Percentiles rank a stretch among this genome's conserved stretches.
Conservation (phyloP, 1,140 invertebrate genomes). For the Meloidogyne chitwoodi region DNA sequence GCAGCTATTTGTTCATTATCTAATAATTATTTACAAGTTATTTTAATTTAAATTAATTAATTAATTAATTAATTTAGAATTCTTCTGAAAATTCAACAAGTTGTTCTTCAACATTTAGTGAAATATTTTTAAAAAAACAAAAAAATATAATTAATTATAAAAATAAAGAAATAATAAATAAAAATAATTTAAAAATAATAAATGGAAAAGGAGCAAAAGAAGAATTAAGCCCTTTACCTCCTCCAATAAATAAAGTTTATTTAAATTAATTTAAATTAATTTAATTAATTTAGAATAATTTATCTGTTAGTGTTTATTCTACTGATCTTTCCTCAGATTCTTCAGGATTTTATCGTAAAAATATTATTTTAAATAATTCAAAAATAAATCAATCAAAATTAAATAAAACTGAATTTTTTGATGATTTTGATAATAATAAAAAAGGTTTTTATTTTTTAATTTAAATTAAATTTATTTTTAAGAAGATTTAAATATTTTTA, state of each 20-base stretch:
- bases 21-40: neutral
- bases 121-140: neutral
- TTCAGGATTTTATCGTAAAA: slow-evolving; percentile 4
- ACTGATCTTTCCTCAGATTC: slow-evolving; percentile 29
- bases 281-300: neutral
- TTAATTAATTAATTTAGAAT: neutral
- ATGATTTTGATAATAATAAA: neutral
- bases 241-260: neutral
- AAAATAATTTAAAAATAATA: neutral
- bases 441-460: neutral
- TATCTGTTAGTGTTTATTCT: slow-evolving; percentile 24
- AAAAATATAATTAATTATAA: neutral
- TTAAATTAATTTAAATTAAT: neutral
- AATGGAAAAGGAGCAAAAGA: neutral
- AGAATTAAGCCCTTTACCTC: neutral
- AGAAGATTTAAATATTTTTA: slow-evolving; percentile 1
- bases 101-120: slow-evolving; percentile 11
- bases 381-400: neutral
- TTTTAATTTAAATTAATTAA: too few relatives aligned
- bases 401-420: neutral
- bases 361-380: slow-evolving; percentile 2
- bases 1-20: neutral
- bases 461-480: neutral
- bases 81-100: slow-evolving; percentile 1
- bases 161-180: neutral